Conservation (phyloP, 2,113 vertebrate species). For the Riparia riparia region DNA sequence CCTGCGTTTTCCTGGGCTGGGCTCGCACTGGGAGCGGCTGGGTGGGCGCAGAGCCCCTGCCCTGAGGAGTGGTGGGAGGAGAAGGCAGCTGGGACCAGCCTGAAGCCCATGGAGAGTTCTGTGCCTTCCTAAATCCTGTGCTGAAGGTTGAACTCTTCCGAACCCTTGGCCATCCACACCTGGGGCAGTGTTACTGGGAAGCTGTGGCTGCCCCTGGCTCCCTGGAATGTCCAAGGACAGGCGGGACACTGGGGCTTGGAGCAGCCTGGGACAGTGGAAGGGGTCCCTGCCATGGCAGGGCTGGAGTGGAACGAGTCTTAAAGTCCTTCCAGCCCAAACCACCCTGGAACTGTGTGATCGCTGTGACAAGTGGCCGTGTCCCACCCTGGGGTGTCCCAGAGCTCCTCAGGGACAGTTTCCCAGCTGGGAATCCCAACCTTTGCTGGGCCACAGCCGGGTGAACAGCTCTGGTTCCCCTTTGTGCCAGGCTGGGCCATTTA, state of each 20-base stretch:
- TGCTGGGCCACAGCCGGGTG: not conserved
- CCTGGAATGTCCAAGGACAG: not conserved
- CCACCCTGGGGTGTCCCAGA: not conserved
- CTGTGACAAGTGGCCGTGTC: not conserved
- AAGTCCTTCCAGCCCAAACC: not conserved
- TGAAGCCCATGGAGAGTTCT: not conserved
- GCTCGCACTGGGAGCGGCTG: not conserved
- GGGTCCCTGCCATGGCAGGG: not conserved
- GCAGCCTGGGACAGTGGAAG: not conserved
- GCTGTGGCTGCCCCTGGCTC: not conserved
- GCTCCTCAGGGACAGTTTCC: not conserved
- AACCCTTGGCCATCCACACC: not conserved
- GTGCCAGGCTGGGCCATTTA: not conserved
- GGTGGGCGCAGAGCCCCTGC: not conserved
- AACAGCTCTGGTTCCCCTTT: not conserved
- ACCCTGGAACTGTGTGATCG: not conserved
- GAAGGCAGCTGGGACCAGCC: not conserved
- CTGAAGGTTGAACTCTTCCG: not conserved
- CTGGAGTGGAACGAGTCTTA: rapidly evolving
- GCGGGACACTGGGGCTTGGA: not conserved
- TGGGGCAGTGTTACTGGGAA: rapidly evolving
- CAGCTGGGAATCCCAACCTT: rapidly evolving
- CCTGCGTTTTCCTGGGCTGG: not conserved
- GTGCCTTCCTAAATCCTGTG: not conserved
- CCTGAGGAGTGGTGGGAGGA: not conserved